Percentiles rank a stretch among this genome's conserved stretches.
These are phyloP conservation scores for Zophobas atratus DNA, from an alignment of 1,140 invertebrate species.

Conservation along the genomic window DNA sequence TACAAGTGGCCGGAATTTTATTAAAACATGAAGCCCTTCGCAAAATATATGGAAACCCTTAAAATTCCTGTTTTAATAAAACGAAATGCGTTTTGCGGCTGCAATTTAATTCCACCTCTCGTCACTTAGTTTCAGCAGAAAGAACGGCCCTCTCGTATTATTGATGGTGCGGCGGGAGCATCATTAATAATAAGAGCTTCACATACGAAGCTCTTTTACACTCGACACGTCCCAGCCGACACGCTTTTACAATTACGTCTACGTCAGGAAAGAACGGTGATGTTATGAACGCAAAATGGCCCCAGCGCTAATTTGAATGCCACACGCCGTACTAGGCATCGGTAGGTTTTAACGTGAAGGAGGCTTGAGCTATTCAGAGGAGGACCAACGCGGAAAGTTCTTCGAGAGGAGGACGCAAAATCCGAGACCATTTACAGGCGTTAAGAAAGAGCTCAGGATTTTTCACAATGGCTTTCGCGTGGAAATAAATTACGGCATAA, in stretches of 20 bases:
- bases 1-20: conserved; percentile 26
- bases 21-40: conserved; percentile 42
- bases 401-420: no score
- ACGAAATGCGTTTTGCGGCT: conserved; percentile 45
- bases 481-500: background rate
- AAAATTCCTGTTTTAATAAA: conserved; percentile 50
- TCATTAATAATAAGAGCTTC: conserved; percentile 52
- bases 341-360: background rate
- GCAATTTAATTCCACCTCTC: conserved; percentile 50
- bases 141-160: conserved; percentile 49
- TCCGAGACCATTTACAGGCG: no score
- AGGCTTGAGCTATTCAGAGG: conserved; percentile 1
- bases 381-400: background rate
- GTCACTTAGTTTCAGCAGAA: conserved; percentile 47
- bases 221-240: conserved; percentile 39
- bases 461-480: no score
- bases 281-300: conserved; percentile 43
- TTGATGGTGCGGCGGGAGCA: conserved; percentile 48
- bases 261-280: conserved; percentile 30
- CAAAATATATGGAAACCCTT: conserved; percentile 47
- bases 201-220: conserved; percentile 46
- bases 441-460: no score
- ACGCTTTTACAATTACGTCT: conserved; percentile 47
- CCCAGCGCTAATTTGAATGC: conserved; percentile 36
- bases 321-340: background rate